Base-by-base conservation (phyloP, 1,140 invertebrate genomes). In the Monochamus saltuarius region DNA sequence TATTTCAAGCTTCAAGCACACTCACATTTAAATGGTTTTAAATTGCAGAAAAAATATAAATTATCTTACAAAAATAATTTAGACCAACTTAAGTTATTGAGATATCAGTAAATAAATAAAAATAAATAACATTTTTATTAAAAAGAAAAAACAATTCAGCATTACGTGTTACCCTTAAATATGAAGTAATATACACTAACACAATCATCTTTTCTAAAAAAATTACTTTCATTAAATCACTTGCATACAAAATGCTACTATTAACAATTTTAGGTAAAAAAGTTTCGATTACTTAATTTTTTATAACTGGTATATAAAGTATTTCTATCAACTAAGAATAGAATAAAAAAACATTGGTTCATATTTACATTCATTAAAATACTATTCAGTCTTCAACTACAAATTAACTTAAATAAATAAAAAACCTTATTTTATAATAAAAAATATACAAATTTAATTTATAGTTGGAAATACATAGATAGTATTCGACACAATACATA, bases 371-470 rank as follows among this genome's bases (percentile, higher is more conserved):
- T 19, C 10, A 54, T 40, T 46, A 46, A 60, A 60, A 54, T 60
- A 34, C 58, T 60, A 60, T 45, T 61, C 59, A 61, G 59, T 61
- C 59, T 61, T 61, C 43, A 56, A 56, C 59, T 61, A 60, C 49
- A 59, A 45, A 58, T 58, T 40, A 36, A 58, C 50, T 38, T 52
- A 52, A 52, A 52, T 52, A 52, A 52, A 52, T 52, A 37, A 54
- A 40, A 54, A 13, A 53, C n/a, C 22, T 29, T 29, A 29, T 29
- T 29, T 29, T 29, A 29, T 29, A 29, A 51, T 8, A 40, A 37
- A 53, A 54, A 54, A 42, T 42, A 19, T 54, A 43, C 14, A 40
- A 40, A 42, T 13, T 13, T 42, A 42, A 42, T 42, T 42, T 42
- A 42, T 42, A 42, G 39, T 42, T 42, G 39, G 39, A 42, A 42